A percentile compares a stretch with the other conserved stretches of the same genome.
Conservation (phyloP, 1,140 invertebrate species). For the Archegozetes longisetosus region DNA sequence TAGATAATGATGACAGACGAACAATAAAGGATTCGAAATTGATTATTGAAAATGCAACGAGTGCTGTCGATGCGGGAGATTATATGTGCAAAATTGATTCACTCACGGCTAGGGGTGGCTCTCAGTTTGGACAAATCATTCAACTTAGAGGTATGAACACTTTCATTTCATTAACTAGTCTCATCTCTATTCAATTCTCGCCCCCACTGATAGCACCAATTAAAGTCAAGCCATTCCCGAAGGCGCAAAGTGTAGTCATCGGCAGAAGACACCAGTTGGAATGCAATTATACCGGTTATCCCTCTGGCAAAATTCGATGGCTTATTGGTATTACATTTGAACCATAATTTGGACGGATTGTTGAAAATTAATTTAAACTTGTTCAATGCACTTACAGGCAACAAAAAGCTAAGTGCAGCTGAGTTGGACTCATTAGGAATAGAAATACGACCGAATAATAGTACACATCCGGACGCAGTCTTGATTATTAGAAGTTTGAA, state of each 20-base stretch:
- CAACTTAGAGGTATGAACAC: slow-evolving; percentile 16
- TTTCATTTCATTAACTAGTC: too few species aligned
- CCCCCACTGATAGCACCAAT: slow-evolving; percentile 8
- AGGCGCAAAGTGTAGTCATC: background rate
- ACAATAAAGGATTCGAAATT: background rate
- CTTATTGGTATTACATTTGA: slow-evolving; percentile 13
- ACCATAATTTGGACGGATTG: background rate
- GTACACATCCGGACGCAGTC: background rate
- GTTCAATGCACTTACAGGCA: background rate
- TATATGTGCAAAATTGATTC: slow-evolving; percentile 15
- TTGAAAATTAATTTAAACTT: background rate
- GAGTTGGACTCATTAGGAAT: background rate
- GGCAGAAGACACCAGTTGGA: slow-evolving; percentile 1
- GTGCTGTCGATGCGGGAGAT: slow-evolving; percentile 14
- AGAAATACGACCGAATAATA: slow-evolving; percentile 3
- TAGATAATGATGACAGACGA: slow-evolving; percentile 5
- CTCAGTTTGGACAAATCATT: slow-evolving; percentile 14
- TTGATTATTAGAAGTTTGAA: background rate
- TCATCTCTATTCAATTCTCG: background rate
- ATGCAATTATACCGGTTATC: slow-evolving; percentile 16
- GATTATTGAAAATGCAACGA: slow-evolving; percentile 15
- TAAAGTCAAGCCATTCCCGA: slow-evolving; percentile 5
- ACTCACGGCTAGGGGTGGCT: background rate
- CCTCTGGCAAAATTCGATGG: slow-evolving; percentile 16
- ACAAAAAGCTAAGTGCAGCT: background rate